Evolutionary conservation across 2,797 vertebrate species (phyloP).

Genomic region (Gambelia wislizenii): DNA sequence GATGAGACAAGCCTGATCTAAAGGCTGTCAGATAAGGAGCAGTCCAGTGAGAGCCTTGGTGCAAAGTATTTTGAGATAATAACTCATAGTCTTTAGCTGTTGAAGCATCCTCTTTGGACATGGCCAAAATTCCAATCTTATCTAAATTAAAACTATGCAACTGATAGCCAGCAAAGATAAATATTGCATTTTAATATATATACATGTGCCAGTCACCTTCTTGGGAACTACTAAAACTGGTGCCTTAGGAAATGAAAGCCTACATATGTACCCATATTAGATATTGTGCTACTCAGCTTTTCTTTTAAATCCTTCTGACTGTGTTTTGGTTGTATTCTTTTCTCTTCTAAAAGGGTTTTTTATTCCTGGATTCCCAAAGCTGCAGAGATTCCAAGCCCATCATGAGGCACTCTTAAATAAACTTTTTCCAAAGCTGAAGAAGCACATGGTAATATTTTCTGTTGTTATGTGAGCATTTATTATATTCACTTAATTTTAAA

Average conservation of each 20-base stretch:
- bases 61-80: accelerated
- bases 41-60: not conserved
- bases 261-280: not conserved
- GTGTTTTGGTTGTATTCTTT: constrained; percentile 16
- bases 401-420: constrained; percentile 88
- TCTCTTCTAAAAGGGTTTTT: constrained; percentile 83
- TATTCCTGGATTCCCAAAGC: constrained; percentile 89
- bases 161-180: not conserved
- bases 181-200: not conserved
- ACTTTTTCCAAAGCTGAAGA: constrained; percentile 88
- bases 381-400: constrained; percentile 88
- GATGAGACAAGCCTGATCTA: not conserved
- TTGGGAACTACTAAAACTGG: accelerated
- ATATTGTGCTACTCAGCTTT: not conserved
- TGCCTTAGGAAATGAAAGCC: constrained; percentile 1
- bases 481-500: not conserved
- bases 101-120: not conserved
- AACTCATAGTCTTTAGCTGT: accelerated
- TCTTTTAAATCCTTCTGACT: constrained; percentile 21
- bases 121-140: not conserved
- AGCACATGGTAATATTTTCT: constrained; percentile 84
- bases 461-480: constrained; percentile 7
- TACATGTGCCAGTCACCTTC: not conserved
- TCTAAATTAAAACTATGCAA: not conserved
- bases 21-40: not conserved